These are phyloP conservation scores for Zapornia atra DNA, from an alignment of 2,113 vertebrate genomes.

Conservation along the genomic window DNA sequence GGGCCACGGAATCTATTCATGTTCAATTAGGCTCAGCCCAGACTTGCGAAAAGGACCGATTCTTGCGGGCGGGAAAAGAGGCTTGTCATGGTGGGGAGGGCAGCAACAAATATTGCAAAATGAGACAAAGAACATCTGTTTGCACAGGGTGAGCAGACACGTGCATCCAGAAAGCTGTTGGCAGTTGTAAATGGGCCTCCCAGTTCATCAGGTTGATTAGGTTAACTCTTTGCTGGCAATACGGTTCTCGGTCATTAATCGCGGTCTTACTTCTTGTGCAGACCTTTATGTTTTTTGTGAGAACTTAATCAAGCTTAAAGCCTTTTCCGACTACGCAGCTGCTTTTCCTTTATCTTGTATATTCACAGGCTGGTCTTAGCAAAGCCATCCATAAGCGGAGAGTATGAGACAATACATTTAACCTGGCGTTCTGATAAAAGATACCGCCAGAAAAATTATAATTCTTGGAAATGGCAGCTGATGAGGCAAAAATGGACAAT, in stretches of 20 bases:
- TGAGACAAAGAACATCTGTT: slow-evolving; percentile 12
- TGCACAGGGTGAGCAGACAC: neutral
- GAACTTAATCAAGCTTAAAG: neutral
- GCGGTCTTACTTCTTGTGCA: neutral
- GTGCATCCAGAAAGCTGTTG: neutral
- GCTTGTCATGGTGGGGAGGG: neutral
- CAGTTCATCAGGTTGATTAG: neutral
- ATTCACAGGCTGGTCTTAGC: neutral
- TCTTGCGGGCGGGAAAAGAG: neutral
- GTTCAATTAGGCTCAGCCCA: neutral
- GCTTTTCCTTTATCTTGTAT: slow-evolving; percentile 14
- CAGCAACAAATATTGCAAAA: neutral
- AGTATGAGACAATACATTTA: slow-evolving; percentile 12
- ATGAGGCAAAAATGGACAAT: slow-evolving; percentile 58
- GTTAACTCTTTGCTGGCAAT: neutral
- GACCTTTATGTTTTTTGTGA: neutral
- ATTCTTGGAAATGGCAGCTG: slow-evolving; percentile 41
- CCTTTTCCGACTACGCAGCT: neutral
- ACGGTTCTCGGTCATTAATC: neutral
- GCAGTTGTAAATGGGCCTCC: neutral
- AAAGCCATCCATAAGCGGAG: neutral
- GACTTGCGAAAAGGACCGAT: neutral
- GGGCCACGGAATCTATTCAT: neutral
- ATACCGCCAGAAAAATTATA: neutral
- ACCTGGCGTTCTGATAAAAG: slow-evolving; percentile 1